A percentile compares a stretch with the other conserved stretches of the same genome.
phyloP scores from a whole-genome alignment of 2,797 vertebrate species.

The Buceros bicornis region DNA sequence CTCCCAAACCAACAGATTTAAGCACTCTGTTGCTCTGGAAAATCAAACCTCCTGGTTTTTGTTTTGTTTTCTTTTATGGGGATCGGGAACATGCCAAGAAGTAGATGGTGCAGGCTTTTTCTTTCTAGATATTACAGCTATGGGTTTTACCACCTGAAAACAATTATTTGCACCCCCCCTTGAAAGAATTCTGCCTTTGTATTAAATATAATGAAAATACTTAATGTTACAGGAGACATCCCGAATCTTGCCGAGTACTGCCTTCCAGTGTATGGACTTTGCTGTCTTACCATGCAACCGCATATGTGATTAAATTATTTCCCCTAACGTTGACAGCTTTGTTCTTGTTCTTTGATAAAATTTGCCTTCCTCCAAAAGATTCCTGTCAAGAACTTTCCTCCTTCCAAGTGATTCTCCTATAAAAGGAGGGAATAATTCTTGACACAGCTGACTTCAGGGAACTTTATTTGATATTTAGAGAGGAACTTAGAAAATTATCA shows the following conservation, averaged over 20 bases:
- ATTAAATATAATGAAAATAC: background rate
- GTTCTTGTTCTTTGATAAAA: background rate
- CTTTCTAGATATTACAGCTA: background rate
- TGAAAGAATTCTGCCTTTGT: background rate
- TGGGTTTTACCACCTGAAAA: background rate
- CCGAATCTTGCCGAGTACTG: background rate
- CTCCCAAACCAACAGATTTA: background rate
- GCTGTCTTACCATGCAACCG: background rate
- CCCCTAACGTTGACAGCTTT: background rate
- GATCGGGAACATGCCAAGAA: background rate
- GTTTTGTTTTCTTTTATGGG: background rate
- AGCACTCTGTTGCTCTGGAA: background rate
- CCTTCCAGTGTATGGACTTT: background rate
- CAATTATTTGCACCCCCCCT: background rate
- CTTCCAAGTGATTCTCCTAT: background rate
- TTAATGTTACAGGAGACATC: background rate
- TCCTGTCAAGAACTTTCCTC: background rate
- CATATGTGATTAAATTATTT: background rate
- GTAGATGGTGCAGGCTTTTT: background rate
- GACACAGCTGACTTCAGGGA: background rate
- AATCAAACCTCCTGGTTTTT: background rate
- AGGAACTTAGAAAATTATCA: background rate
- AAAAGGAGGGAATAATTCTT: background rate
- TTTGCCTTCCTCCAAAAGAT: background rate
- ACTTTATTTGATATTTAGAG: constrained; percentile 13